Evolutionary conservation across 2,888 invertebrate genomes (phyloP).

Genomic region (Scotopteryx bipunctaria): DNA sequence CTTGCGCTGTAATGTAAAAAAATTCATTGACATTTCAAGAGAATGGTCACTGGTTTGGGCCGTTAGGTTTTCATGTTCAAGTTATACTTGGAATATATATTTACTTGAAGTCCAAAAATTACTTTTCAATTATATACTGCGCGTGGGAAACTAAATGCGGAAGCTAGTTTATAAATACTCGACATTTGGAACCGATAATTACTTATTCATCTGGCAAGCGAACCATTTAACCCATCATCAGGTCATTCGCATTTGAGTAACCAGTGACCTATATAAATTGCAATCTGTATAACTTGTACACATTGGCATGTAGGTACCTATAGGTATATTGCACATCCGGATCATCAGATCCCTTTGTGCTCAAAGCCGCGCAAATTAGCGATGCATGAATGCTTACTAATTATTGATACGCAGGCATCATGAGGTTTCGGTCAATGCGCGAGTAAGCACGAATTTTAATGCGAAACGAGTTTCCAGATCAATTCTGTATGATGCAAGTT

Average conservation of each 20-base stretch:
- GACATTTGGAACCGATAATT: background rate
- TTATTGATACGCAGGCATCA: conserved; percentile 48
- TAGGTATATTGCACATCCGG: conserved; percentile 30
- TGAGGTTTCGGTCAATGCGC: conserved; percentile 28
- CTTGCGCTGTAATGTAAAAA: too few relatives aligned
- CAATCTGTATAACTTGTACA: too few relatives aligned
- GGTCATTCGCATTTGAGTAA: conserved; percentile 51
- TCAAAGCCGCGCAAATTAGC: conserved; percentile 65
- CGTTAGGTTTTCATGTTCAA: too few relatives aligned
- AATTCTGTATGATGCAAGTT: conserved; percentile 49
- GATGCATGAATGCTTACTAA: conserved; percentile 55
- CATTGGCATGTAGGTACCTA: too few relatives aligned
- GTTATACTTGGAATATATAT: too few relatives aligned
- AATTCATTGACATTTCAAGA: background rate
- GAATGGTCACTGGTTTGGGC: too few relatives aligned
- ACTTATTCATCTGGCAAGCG: conserved; percentile 39
- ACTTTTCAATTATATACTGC: too few relatives aligned
- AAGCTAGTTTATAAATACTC: background rate
- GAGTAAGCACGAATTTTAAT: conserved; percentile 1
- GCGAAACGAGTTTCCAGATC: conserved; percentile 5
- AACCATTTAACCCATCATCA: conserved; percentile 40
- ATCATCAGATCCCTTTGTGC: conserved; percentile 69
- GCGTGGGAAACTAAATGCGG: too few relatives aligned
- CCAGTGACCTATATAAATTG: conserved; percentile 65
- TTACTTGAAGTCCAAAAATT: too few relatives aligned